Evolutionary conservation across 1,140 invertebrate species (phyloP).

Genomic region (Polypedilum pembai): DNA sequence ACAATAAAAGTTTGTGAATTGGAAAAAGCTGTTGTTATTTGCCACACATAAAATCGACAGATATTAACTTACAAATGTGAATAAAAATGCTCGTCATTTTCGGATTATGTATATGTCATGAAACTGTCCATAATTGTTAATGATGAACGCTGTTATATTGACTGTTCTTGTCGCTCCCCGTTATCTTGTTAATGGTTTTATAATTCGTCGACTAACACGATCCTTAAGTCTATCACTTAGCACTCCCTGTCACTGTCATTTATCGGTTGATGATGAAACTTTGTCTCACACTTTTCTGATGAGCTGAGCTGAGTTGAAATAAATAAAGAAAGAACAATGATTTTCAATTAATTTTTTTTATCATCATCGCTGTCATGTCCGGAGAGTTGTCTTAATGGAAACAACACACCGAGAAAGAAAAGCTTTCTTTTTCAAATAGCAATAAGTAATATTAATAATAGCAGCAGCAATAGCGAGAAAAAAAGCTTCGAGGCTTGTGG

Average conservation of each 20-base stretch:
- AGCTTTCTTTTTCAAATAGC: background rate
- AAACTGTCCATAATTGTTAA: slow-evolving; percentile 7
- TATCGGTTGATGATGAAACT: too few species aligned
- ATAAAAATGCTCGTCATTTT: slow-evolving; percentile 18
- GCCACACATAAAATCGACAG: slow-evolving; percentile 11
- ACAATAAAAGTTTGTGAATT: slow-evolving; percentile 19
- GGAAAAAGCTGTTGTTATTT: slow-evolving; percentile 12
- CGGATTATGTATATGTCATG: background rate
- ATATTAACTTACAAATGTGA: slow-evolving; percentile 19
- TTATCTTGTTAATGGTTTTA: slow-evolving; percentile 19
- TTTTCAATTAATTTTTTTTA: slow-evolving; percentile 18
- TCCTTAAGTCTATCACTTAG: background rate
- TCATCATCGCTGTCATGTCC: background rate
- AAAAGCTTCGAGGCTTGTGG: too few species aligned
- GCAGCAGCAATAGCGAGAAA: too few species aligned
- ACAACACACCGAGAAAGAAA: background rate
- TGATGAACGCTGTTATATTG: background rate
- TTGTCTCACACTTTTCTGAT: background rate
- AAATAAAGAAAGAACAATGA: background rate
- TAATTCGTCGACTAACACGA: background rate
- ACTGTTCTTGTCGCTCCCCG: background rate
- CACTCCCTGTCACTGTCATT: too few species aligned
- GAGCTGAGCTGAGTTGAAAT: background rate
- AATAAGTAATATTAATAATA: too few species aligned
- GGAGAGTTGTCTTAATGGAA: background rate